phyloP scores from a whole-genome alignment of 2,797 vertebrate species.

The Micropoecilia bifurca region DNA sequence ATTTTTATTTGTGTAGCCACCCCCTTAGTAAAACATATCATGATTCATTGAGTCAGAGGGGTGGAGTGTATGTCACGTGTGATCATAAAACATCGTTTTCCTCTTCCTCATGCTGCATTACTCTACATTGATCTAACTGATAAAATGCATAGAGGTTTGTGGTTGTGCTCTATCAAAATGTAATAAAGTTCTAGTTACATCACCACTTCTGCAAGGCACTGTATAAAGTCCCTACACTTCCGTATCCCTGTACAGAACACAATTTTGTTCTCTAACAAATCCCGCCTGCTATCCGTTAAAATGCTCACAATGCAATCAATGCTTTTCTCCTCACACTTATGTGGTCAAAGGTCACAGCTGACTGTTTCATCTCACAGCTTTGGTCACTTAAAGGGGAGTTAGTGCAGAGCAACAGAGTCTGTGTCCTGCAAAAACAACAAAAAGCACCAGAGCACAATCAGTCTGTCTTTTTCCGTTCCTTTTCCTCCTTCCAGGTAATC shows the following conservation, averaged over 20 bases:
- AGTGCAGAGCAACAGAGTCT: slow-evolving; percentile 1
- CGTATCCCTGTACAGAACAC: background rate
- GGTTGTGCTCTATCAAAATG: background rate
- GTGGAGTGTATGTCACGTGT: background rate
- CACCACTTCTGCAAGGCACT: background rate
- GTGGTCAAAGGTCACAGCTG: background rate
- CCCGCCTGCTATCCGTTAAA: slow-evolving; percentile 11
- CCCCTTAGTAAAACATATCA: background rate
- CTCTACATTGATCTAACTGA: background rate
- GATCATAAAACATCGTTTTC: background rate
- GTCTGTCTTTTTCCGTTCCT: slow-evolving; percentile 83
- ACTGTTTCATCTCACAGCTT: background rate
- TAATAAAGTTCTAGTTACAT: background rate
- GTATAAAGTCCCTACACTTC: background rate
- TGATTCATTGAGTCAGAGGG: background rate
- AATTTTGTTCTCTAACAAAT: background rate
- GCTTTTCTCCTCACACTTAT: background rate
- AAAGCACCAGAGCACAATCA: slow-evolving; percentile 57
- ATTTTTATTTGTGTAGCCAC: background rate
- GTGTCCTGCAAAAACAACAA: background rate
- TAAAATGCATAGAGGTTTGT: background rate
- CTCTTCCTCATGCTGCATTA: background rate
- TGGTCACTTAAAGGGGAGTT: slow-evolving; percentile 12
- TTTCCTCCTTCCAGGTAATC: slow-evolving; percentile 85
- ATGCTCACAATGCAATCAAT: background rate